phyloP scores from a whole-genome alignment of 2,113 vertebrate species.

The Alexandromys fortis region DNA sequence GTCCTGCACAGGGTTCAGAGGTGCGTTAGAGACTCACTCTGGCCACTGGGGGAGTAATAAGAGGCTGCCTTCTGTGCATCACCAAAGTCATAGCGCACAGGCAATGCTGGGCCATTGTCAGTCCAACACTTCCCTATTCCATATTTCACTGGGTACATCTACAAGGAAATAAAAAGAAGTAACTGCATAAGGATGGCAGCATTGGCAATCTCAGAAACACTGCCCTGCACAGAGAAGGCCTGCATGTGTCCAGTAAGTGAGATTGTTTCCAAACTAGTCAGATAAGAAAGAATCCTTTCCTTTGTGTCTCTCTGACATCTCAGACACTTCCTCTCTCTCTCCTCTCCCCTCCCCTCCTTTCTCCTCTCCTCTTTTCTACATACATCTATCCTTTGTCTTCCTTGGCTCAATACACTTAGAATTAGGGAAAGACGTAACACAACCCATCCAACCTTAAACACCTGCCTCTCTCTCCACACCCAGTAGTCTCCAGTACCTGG shows the following conservation, averaged over 20 bases:
- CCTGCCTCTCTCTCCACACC: not conserved
- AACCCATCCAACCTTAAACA: not conserved
- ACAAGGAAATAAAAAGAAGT: not conserved
- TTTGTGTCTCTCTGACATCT: not conserved
- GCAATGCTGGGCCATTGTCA: constrained; percentile 63
- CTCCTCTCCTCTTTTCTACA: not conserved
- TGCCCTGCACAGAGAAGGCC: not conserved
- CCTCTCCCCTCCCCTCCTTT: too few relatives aligned
- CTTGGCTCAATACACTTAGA: not conserved
- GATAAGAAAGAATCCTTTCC: not conserved
- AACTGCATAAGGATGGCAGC: rapidly evolving
- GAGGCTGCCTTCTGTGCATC: constrained; percentile 42
- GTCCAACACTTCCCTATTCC: not conserved
- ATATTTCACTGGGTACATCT: constrained; percentile 70
- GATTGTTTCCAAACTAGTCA: not conserved
- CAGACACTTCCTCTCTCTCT: too few relatives aligned
- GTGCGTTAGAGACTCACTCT: not conserved
- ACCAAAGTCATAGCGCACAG: constrained; percentile 73
- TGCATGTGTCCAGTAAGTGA: not conserved
- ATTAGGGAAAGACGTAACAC: not conserved
- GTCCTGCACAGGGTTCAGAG: not conserved
- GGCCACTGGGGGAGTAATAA: constrained; percentile 55
- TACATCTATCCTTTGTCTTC: not conserved
- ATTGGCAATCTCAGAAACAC: not conserved
- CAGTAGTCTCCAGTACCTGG: not conserved